Evolutionary conservation across 2,113 vertebrate genomes (phyloP), one percentile per base, ranked within the genome.

Genomic region (Cottus gobio): DNA sequence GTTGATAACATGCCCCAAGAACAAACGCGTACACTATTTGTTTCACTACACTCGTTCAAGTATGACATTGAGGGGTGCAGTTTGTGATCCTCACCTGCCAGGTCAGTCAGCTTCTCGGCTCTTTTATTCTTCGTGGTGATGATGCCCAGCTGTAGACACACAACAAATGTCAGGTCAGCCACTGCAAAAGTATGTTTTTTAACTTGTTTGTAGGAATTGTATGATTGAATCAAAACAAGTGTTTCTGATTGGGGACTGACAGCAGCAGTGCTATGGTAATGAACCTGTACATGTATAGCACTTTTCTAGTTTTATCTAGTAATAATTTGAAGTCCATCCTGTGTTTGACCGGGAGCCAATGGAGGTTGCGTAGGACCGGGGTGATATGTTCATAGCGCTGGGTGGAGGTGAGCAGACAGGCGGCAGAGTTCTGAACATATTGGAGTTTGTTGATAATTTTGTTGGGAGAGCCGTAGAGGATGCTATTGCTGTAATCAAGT

Each of bases 101-200:
- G 95, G 71, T 99, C 98, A 1, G 98, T 98, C 89, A 99, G 94
- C 88, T 98, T 99, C 92, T 99, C 97, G 4, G 98, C 97, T 91
- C 98, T 94, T 92, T 99, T 99, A 88, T 96, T 97, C 92, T 97
- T 99, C 2, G 98, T 99, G 84, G 96, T 92, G 92, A 99, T 97
- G 58, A 99, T 94, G 18, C 98, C 98, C 78, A 99, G 92, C 98
- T 99, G 85, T 28, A 88, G 10, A 82, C 12, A 82, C 10, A 71
- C 2, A 50, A 60, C 2, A 77, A 11, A 39, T 8, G 60, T 10
- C 28, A 20, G 18, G 26, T 57, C 31, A 66, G 26, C 18, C 11
- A 30, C 30, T 37, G 20, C 7, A 15, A 13, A 1, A n/a, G 22
- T 54, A n/a, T 54, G 30, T 54, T 11, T 4, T 18, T 11, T n/a